phyloP scores from a whole-genome alignment of 2,113 vertebrate genomes.

The Upupa epops region DNA sequence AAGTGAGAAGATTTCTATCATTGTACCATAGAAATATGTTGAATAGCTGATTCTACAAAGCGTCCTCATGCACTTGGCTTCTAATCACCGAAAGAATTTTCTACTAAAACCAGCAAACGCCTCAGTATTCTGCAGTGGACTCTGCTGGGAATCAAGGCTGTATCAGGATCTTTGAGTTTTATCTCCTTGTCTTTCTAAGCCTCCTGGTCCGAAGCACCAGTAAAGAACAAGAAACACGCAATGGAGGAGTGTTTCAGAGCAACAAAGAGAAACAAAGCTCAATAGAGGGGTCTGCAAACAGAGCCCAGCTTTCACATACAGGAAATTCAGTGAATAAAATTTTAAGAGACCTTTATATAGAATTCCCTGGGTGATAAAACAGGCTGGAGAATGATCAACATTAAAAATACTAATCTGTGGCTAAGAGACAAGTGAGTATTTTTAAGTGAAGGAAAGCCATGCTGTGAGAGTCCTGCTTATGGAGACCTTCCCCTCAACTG shows the following conservation, averaged over 20 bases:
- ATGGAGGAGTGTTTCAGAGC: not conserved
- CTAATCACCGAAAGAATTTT: not conserved
- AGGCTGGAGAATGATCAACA: not conserved
- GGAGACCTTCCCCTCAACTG: not conserved
- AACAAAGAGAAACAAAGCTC: not conserved
- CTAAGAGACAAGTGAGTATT: not conserved
- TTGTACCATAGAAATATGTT: not conserved
- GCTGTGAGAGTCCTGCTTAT: not conserved
- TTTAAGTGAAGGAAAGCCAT: not conserved
- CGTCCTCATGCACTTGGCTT: not conserved
- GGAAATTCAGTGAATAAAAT: not conserved
- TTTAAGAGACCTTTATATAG: not conserved
- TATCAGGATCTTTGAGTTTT: not conserved
- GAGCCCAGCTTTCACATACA: not conserved
- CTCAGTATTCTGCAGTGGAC: not conserved
- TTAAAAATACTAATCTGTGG: not conserved
- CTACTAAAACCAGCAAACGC: not conserved
- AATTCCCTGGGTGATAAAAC: not conserved
- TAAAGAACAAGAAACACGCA: not conserved
- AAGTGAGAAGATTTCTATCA: not conserved
- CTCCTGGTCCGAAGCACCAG: not conserved
- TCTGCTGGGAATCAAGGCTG: not conserved
- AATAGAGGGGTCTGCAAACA: not conserved
- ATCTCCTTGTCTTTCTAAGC: not conserved
- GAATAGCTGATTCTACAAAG: not conserved